phyloP scores from a whole-genome alignment of 2,113 vertebrate species.

The Connochaetes taurinus region DNA sequence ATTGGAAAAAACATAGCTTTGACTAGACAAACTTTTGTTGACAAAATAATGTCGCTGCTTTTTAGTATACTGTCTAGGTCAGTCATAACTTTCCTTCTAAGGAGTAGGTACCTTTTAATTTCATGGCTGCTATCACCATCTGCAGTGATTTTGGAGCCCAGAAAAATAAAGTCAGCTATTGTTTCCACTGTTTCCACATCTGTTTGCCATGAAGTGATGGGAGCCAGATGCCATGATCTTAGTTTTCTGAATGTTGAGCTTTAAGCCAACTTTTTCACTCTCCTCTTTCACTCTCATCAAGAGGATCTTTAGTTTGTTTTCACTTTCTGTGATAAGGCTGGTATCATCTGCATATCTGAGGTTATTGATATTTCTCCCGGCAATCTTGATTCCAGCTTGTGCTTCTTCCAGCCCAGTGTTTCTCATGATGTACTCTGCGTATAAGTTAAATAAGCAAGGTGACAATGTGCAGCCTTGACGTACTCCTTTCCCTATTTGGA shows the following conservation, averaged over 20 bases:
- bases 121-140: neutral
- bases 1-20: neutral
- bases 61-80: neutral
- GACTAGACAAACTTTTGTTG: accelerated
- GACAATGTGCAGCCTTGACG: neutral
- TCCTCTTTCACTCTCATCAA: neutral
- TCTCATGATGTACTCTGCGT: neutral
- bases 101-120: neutral
- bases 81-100: neutral
- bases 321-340: neutral
- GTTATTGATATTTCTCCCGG: neutral
- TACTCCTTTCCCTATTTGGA: neutral
- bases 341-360: neutral
- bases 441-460: neutral
- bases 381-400: neutral
- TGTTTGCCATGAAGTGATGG: neutral
- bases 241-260: neutral
- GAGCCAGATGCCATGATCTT: neutral
- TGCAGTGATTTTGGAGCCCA: neutral
- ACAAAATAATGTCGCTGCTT: neutral
- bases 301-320: neutral
- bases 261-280: neutral
- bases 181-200: neutral
- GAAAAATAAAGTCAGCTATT: neutral
- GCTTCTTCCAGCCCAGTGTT: neutral